Conservation (phyloP, 2,888 invertebrate species). For the Phoronis australis region DNA sequence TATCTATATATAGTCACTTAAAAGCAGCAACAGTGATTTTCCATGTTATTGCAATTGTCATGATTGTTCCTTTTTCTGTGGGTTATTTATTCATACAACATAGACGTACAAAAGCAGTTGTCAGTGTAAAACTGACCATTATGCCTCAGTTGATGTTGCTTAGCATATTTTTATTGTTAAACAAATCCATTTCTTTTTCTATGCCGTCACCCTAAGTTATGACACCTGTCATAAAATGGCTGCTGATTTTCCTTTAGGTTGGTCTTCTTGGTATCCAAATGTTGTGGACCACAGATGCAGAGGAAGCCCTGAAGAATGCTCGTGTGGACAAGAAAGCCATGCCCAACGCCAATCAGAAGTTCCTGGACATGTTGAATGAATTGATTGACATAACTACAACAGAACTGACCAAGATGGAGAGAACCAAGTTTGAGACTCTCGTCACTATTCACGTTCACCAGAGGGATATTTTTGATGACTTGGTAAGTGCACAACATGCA, state of each 20-base stretch:
- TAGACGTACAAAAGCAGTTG: too few relatives aligned
- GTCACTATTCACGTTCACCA: slow-evolving; percentile 98
- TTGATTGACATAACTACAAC: slow-evolving; percentile 92
- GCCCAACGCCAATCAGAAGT: slow-evolving; percentile 90
- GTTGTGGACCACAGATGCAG: slow-evolving; percentile 94
- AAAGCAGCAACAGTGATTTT: too few relatives aligned
- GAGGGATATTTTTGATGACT: slow-evolving; percentile 90
- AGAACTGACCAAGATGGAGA: slow-evolving; percentile 82
- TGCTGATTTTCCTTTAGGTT: slow-evolving; percentile 49
- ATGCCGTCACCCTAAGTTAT: neutral
- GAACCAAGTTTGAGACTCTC: slow-evolving; percentile 91
- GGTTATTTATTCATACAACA: too few relatives aligned
- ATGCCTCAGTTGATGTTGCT: too few relatives aligned
- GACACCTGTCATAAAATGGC: neutral
- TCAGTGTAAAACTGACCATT: too few relatives aligned
- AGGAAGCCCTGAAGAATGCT: slow-evolving; percentile 82
- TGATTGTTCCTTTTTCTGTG: too few relatives aligned
- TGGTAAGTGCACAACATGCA: slow-evolving; percentile 61
- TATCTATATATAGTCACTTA: too few relatives aligned
- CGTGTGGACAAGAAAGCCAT: slow-evolving; percentile 90
- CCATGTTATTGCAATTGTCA: too few relatives aligned
- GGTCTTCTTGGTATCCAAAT: slow-evolving; percentile 90
- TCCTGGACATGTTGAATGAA: slow-evolving; percentile 84
- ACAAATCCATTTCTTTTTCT: neutral
- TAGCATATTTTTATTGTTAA: too few relatives aligned